phyloP scores from a whole-genome alignment of 2,888 invertebrate genomes.

The Acanthosepion pharaonis region DNA sequence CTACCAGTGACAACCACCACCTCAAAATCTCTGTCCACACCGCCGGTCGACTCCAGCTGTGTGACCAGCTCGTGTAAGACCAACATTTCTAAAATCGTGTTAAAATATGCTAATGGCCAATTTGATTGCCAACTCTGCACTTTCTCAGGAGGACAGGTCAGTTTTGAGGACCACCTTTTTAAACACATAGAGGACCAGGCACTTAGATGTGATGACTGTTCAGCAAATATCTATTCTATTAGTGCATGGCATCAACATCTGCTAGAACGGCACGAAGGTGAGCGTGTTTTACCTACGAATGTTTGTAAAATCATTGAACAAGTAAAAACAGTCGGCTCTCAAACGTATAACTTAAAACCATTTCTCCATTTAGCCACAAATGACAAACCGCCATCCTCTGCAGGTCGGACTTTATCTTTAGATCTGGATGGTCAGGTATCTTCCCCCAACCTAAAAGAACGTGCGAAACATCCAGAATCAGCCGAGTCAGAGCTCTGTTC shows the following conservation, averaged over 20 bases:
- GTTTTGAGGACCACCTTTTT: slow-evolving; percentile 58
- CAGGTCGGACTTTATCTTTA: background rate
- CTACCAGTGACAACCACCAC: slow-evolving; percentile 25
- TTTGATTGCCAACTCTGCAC: slow-evolving; percentile 53
- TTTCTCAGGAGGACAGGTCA: slow-evolving; percentile 52
- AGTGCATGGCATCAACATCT: background rate
- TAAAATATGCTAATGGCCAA: background rate
- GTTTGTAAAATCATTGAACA: background rate
- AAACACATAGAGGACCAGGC: slow-evolving; percentile 55
- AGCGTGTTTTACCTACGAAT: background rate
- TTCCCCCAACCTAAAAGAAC: background rate
- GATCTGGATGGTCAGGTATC: background rate
- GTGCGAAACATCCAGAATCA: background rate
- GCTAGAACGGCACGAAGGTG: background rate
- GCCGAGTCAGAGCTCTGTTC: background rate
- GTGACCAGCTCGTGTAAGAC: slow-evolving; percentile 11
- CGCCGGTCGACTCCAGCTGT: background rate
- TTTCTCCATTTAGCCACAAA: background rate
- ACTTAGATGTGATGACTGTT: slow-evolving; percentile 57
- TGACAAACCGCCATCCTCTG: background rate
- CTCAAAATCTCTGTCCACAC: background rate
- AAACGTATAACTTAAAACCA: background rate
- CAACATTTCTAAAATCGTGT: background rate
- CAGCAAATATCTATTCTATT: slow-evolving; percentile 34
- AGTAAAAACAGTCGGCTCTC: background rate